Evolutionary conservation across 2,888 invertebrate genomes (phyloP), one percentile per base, ranked within the genome.

Genomic region (Nymphalis polychloros): DNA sequence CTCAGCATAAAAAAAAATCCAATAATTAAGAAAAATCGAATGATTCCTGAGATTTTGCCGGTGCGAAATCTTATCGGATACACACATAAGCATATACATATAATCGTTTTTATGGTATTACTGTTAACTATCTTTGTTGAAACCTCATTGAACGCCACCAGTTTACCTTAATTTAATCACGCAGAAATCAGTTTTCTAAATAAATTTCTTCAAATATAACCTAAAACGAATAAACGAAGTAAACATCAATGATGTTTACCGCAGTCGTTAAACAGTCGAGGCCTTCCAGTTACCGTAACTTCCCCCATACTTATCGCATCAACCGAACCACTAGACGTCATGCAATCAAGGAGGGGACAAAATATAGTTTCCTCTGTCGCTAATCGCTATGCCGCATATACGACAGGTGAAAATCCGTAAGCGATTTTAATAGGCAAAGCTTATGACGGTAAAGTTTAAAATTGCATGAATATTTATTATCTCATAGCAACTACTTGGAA

Each of bases 301-400:
- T 79, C 77, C 77, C 73, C 73, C 78, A 77, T 79, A 61, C 67
- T 82, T 79, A 78, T 75, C 73, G 75, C 77, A 60, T 48, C 60
- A 60, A 73, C 77, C 78, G 79, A 84, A 85, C 79, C 84, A 81
- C 85, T 84, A 83, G 82, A 81, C 83, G 81, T 81, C 86, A 86
- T 84, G 85, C 78, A 71, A 80, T 74, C 68, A 79, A 63, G 71
- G 80, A 81, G 82, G 83, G 85, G 82, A 78, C 78, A 79, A 77
- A 76, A 76, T 76, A 76, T 73, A 74, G 72, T 70, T 67, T 67
- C 69, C 70, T 78, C 71, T 70, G 68, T 71, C 71, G 67, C 67
- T 64, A 60, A 67, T 67, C 67, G 60, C 49, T 63, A 60, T 31
- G 47, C 46, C 47, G 19, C 19, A 31, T 55, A 20, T 13, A 46